phyloP scores from a whole-genome alignment of 2,797 vertebrate species.

The Enteromius unitaeniatus region DNA sequence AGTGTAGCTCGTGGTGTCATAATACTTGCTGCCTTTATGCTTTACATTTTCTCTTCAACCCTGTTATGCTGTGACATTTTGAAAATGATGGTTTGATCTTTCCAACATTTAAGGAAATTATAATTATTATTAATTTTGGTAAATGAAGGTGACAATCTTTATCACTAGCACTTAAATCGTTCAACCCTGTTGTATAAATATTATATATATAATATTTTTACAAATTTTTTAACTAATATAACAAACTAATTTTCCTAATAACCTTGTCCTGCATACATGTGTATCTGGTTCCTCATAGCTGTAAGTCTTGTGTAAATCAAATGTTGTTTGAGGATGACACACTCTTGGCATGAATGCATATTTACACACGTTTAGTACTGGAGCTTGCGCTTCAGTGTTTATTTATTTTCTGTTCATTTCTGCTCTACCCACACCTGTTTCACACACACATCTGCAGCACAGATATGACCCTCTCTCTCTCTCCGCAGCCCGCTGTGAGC shows the following conservation, averaged over 20 bases:
- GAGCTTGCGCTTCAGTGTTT: slow-evolving; percentile 28
- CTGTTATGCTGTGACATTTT: background rate
- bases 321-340: background rate
- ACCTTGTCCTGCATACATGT: background rate
- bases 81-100: background rate
- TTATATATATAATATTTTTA: no score
- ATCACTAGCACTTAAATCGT: background rate
- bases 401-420: slow-evolving; percentile 27
- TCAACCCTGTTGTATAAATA: background rate
- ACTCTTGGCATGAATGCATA: slow-evolving; percentile 6
- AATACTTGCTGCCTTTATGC: background rate
- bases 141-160: background rate
- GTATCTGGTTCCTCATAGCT: background rate
- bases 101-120: background rate
- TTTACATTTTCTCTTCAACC: background rate
- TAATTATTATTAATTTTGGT: background rate
- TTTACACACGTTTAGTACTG: background rate
- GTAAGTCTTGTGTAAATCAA: background rate
- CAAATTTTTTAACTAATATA: no score
- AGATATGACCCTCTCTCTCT: slow-evolving; percentile 30
- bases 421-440: slow-evolving; percentile 52
- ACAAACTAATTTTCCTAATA: background rate
- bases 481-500: slow-evolving; percentile 51
- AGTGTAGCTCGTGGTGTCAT: background rate
- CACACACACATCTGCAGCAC: slow-evolving; percentile 7